Base-by-base conservation (phyloP, 2,797 vertebrate species). In the Phylloscopus collybita region DNA sequence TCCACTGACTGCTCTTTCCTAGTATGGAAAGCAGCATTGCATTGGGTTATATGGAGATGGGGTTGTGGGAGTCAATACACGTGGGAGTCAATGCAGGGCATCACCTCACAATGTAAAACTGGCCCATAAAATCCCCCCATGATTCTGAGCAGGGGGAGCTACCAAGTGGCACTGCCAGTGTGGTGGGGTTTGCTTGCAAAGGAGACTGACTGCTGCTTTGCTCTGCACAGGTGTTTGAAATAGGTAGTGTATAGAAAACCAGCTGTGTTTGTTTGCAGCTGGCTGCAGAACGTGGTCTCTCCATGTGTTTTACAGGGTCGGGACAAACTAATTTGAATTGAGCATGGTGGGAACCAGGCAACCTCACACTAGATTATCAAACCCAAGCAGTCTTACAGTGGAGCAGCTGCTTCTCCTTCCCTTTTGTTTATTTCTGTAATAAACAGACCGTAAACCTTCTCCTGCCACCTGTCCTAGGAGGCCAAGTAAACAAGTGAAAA, bases 21-120 rank as follows among this genome's bases (percentile, higher is more conserved):
- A 34, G 13, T 0, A 0, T 14, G 36, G 19, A 36, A 53, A 70
- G 20, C 19, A 32, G 65, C 20, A 40, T 11, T 0, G 0, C 32
- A 6, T 9, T 4, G 6, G 57, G 8, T 66, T 36, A 17, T 30
- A 18, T n/a, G 56, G 51, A n/a, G 66, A 15, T 18, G 32, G 10
- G 21, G 6, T 5, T 29, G 16, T 42, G 26, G 50, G 54, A 32
- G 5, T 29, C 36, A 61, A 66, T 11, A 23, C 16, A 9, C 9
- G 10, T 45, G 19, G 44, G 45, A 45, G 45, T 45, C 20, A 21
- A 21, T 15, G 9, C 0, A 10, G n/a, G 16, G 8, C 14, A 1
- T 59, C 19, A 25, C 32, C 25, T 62, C 40, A 29, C 34, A 18
- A 19, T 23, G 16, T 34, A 49, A 65, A 81, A 29, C 44, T 9